Evolutionary conservation across 2,113 vertebrate genomes (phyloP).

Genomic region (Triplophysa siluroides): DNA sequence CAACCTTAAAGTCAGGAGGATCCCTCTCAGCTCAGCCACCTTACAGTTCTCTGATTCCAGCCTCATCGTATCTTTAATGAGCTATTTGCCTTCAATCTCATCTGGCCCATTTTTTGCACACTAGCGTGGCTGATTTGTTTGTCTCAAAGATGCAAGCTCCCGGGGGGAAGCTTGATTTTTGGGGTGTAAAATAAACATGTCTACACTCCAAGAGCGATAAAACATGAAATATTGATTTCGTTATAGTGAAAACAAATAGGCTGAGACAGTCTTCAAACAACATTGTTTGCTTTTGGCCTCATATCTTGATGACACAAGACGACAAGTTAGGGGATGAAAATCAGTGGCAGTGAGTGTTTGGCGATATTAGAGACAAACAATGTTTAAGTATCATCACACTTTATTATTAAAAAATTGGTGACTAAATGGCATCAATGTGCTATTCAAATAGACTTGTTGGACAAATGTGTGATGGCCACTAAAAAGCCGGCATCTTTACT

Average conservation of each 20-base stretch:
- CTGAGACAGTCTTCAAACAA: conserved; percentile 26
- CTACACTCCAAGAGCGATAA: conserved; percentile 29
- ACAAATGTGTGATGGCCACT: too few relatives aligned
- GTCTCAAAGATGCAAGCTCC: conserved; percentile 13
- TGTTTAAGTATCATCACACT: background rate
- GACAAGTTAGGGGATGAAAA: background rate
- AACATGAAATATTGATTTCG: conserved; percentile 48
- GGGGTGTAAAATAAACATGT: conserved; percentile 47
- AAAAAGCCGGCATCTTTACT: too few relatives aligned
- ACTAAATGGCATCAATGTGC: background rate
- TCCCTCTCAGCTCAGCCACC: conserved; percentile 23
- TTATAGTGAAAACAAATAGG: conserved; percentile 35
- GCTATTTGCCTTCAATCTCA: conserved; percentile 41
- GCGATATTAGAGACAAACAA: background rate
- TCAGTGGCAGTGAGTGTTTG: background rate
- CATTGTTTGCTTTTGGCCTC: conserved; percentile 12
- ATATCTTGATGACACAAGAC: conserved; percentile 27
- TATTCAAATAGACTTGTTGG: background rate
- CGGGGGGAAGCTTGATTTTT: conserved; percentile 35
- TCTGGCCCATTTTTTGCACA: conserved; percentile 28
- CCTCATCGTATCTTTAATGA: background rate
- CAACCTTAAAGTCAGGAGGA: conserved; percentile 15
- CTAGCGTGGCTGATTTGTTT: conserved; percentile 21
- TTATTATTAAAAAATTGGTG: too few relatives aligned
- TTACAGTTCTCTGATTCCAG: conserved; percentile 39